Conservation (phyloP, 2,888 invertebrate species). For the Trypoxylon attenuatum region DNA sequence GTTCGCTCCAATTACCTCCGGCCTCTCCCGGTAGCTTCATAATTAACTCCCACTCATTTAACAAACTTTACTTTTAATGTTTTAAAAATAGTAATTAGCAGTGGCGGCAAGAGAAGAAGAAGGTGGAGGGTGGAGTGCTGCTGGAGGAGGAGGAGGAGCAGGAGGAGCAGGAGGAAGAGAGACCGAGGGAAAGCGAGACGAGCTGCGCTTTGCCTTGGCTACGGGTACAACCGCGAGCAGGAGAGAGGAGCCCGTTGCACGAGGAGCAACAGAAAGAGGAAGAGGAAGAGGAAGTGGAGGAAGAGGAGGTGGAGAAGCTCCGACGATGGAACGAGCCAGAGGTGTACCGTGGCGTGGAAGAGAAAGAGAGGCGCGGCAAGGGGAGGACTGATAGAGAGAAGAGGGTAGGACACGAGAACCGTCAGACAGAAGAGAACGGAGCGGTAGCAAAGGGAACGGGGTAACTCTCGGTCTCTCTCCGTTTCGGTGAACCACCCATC, state of each 20-base stretch:
- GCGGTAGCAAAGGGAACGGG: too few relatives aligned
- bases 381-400: too few relatives aligned
- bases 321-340: conserved; percentile 1
- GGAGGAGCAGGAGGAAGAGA: conserved; percentile 11
- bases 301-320: conserved; percentile 7
- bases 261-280: conserved; percentile 31
- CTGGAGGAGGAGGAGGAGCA: conserved; percentile 13
- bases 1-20: conserved; percentile 74
- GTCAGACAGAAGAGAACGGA: too few relatives aligned
- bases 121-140: conserved; percentile 45
- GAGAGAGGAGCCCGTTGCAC: conserved; percentile 16
- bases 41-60: conserved; percentile 75
- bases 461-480: too few relatives aligned
- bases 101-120: conserved; percentile 64
- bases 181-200: conserved; percentile 14
- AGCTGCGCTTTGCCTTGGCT: too few relatives aligned
- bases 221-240: conserved; percentile 11
- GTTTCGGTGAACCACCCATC: too few relatives aligned
- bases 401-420: too few relatives aligned
- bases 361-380: conserved; percentile 36
- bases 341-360: conserved; percentile 20
- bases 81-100: conserved; percentile 75
- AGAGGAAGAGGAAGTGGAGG: conserved; percentile 15
- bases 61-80: conserved; percentile 75
- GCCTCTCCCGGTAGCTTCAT: conserved; percentile 71